Base-by-base conservation (phyloP, 2,888 invertebrate species). In the Anoncus sp. region DNA sequence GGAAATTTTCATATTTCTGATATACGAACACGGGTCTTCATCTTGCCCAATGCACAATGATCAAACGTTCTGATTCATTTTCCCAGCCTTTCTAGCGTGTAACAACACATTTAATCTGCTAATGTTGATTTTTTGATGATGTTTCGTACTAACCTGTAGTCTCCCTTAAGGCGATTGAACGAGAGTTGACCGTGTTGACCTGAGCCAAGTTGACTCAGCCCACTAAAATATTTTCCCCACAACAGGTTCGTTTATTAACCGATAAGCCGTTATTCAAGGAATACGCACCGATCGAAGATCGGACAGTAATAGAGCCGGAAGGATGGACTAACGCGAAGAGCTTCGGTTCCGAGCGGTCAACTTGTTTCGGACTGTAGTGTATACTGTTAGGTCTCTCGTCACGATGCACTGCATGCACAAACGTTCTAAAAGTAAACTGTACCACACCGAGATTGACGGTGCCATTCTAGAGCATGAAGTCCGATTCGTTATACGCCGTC, bases 401-500 rank as follows among this genome's bases (percentile, higher is more conserved):
- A 62, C 62, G 47, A 62, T 59, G 20, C 12, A 59, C 38, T 12
- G 24, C 14, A 43, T 38, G 49, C 14, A 22, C 60, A 51, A 16
- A 40, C 49, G 60, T 43, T 71, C 53, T 71, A 53, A 53, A 71
- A 62, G 62, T 49, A 47, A 18, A 49, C 55, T 38, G 10, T 10
- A 14, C 38, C 22, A 22, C 10, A 62, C 16, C 22, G 27, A 38
- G 43, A 51, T 51, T 62, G 49, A 35, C 49, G 49, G 43, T 62
- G 31, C 40, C 31, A 27, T 62, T 62, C 6, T 62, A 62, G 71
- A 71, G 71, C 71, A 43, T 62, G 62, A 71, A 71, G 62, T 62
- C 20, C 43, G 62, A 71, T 62, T 71, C 62, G 71, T 71, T 71
- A 71, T 53, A 59, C 71, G 53, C 10, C 12, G 51, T 71, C 62